Percentiles rank a stretch among this genome's conserved stretches.
Conservation (phyloP, 2,113 vertebrate genomes). For the Lepus europaeus region DNA sequence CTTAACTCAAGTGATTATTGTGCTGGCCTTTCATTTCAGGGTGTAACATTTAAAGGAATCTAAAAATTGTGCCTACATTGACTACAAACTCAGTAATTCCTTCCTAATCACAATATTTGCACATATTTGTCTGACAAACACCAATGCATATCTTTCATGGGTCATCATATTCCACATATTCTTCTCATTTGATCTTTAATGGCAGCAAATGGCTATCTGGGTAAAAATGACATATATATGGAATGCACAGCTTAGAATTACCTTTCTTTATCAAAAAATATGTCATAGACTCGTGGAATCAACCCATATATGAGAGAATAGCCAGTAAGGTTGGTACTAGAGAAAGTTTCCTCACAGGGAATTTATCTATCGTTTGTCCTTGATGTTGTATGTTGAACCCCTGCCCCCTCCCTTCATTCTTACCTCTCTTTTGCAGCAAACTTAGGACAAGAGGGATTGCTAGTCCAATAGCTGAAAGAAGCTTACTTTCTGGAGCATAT, state of each 20-base stretch:
- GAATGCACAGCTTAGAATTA: background rate
- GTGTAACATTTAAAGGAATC: background rate
- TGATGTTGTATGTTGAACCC: background rate
- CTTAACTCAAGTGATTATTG: background rate
- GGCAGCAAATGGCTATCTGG: background rate
- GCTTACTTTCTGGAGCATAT: background rate
- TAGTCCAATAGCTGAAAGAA: background rate
- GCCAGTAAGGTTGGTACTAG: rapidly evolving
- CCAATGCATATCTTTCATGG: background rate
- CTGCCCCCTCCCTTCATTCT: too few relatives aligned
- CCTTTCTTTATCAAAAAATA: conserved; percentile 1
- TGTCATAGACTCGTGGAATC: background rate
- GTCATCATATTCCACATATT: background rate
- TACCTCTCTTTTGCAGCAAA: background rate
- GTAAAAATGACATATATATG: background rate
- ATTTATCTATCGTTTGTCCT: background rate
- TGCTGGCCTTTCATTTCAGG: background rate
- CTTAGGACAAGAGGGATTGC: background rate
- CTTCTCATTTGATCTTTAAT: background rate
- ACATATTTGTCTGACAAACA: background rate
- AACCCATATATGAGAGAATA: background rate
- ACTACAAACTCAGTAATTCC: background rate
- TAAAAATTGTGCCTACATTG: background rate
- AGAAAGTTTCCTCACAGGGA: background rate
- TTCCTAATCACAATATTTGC: background rate